Evolutionary conservation across 1,140 invertebrate genomes (phyloP).

Genomic region (Mamestra configurata): DNA sequence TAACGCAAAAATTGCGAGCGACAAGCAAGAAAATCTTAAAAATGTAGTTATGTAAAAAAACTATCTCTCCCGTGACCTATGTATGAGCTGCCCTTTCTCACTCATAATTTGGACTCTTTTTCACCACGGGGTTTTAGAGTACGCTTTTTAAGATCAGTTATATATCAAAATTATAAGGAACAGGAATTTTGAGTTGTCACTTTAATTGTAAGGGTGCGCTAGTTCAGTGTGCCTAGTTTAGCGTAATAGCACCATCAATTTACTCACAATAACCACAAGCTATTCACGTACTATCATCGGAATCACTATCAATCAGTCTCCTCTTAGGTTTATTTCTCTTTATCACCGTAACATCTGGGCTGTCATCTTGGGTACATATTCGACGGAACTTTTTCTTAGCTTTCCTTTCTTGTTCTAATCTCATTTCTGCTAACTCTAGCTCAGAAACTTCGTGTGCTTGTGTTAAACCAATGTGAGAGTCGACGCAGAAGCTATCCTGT

Average conservation of each 20-base stretch:
- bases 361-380: constrained; percentile 62
- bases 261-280: not conserved
- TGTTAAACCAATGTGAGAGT: constrained; percentile 80
- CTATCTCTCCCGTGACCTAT: too few species aligned
- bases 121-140: too few species aligned
- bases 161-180: too few species aligned
- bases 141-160: too few species aligned
- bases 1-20: too few species aligned
- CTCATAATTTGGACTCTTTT: too few species aligned
- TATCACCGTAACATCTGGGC: constrained; percentile 62
- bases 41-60: too few species aligned
- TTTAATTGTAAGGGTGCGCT: too few species aligned
- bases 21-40: too few species aligned
- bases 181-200: too few species aligned
- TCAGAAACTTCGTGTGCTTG: constrained; percentile 81
- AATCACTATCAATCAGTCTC: constrained; percentile 77
- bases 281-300: constrained; percentile 65
- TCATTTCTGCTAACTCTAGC: constrained; percentile 81
- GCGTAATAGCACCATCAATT: not conserved
- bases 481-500: constrained; percentile 86
- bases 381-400: constrained; percentile 63
- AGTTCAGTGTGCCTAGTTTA: not conserved
- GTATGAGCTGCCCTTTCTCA: too few species aligned
- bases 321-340: constrained; percentile 66
- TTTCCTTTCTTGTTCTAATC: constrained; percentile 75